A percentile compares a stretch with the other conserved stretches of the same genome.
Evolutionary conservation across 2,888 invertebrate genomes (phyloP).

Genomic region (Pristionchus mayeri): DNA sequence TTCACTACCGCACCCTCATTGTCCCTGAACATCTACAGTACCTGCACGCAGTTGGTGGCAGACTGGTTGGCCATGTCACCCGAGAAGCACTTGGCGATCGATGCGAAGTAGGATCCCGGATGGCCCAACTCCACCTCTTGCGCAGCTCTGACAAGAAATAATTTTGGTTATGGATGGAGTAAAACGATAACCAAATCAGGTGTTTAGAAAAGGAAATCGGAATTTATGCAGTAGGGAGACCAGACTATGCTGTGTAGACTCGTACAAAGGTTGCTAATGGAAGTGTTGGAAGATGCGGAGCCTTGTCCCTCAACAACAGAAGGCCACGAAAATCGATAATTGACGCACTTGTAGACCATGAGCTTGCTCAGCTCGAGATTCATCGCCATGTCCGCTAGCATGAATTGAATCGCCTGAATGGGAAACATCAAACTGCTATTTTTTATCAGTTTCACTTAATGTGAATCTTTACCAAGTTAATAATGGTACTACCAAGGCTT

Average conservation of each 20-base stretch:
- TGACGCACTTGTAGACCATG: conserved; percentile 84
- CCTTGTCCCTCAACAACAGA: too few species aligned
- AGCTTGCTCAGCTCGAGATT: conserved; percentile 90
- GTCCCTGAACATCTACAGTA: conserved; percentile 57
- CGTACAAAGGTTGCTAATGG: too few species aligned
- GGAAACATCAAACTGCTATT: too few species aligned
- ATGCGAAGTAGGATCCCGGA: conserved; percentile 83
- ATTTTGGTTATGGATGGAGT: too few species aligned
- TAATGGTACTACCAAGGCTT: background rate
- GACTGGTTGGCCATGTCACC: conserved; percentile 94
- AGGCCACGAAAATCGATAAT: background rate
- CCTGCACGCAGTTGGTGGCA: conserved; percentile 90
- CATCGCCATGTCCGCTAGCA: conserved; percentile 95
- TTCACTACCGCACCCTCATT: background rate
- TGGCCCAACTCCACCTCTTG: conserved; percentile 79
- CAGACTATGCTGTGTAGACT: too few species aligned
- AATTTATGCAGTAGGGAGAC: too few species aligned
- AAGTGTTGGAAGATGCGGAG: too few species aligned
- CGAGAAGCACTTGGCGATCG: conserved; percentile 92
- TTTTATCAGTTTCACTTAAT: too few species aligned
- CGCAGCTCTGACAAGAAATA: conserved; percentile 56
- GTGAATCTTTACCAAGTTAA: conserved; percentile 72
- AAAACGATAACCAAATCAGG: background rate
- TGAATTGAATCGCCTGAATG: conserved; percentile 90
- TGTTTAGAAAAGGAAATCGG: too few species aligned